Evolutionary conservation across 2,888 invertebrate species (phyloP).

Genomic region (Protophormia terraenovae): DNA sequence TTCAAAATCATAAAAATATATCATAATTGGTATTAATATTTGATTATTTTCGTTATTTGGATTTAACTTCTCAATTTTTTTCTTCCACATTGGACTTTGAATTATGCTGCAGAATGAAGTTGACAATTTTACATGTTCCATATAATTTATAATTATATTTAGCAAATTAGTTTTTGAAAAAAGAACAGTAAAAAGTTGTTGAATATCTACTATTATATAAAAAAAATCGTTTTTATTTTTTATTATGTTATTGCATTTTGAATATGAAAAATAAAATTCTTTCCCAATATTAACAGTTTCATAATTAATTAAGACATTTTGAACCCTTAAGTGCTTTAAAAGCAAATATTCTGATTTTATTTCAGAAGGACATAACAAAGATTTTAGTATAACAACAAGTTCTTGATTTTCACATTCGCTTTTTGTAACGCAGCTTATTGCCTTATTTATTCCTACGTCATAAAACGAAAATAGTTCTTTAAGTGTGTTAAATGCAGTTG

Average conservation of each 20-base stretch:
- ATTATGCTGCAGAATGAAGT: not conserved
- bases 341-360: not conserved
- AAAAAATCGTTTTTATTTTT: no score
- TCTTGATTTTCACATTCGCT: no score
- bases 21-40: not conserved
- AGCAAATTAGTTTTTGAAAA: conserved; percentile 11
- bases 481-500: not conserved
- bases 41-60: not conserved
- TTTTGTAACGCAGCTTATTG: no score
- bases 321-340: conserved; percentile 7
- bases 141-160: not conserved
- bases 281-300: not conserved
- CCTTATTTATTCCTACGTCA: no score
- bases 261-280: not conserved
- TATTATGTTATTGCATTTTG: not conserved
- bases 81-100: not conserved
- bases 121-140: not conserved
- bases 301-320: not conserved
- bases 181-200: not conserved
- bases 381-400: no score
- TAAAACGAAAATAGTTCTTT: not conserved
- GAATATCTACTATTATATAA: not conserved
- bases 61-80: not conserved
- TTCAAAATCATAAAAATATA: not conserved
- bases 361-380: not conserved